Conservation (phyloP, 2,113 vertebrate genomes). For the Lonchura striata region DNA sequence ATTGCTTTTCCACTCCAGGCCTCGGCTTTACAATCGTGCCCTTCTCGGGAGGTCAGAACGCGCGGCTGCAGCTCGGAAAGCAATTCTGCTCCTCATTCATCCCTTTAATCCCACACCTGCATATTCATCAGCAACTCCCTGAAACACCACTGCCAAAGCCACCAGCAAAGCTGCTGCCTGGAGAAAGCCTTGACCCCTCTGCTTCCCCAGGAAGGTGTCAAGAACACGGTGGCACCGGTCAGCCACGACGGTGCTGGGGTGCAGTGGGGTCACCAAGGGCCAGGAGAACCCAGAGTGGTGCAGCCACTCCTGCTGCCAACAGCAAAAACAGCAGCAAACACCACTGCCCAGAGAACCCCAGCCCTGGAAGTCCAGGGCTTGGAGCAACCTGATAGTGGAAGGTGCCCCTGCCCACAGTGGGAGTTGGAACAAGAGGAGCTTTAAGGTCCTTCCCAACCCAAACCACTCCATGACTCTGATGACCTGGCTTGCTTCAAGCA, state of each 20-base stretch:
- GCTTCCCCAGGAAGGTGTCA: background rate
- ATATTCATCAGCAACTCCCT: constrained; percentile 15
- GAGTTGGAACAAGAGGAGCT: accelerated
- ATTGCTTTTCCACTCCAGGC: constrained; percentile 23
- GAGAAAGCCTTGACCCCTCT: background rate
- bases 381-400: background rate
- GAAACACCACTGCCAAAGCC: background rate
- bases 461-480: accelerated
- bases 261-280: background rate
- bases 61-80: background rate
- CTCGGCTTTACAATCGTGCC: background rate
- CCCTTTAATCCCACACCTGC: constrained; percentile 66
- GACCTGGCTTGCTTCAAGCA: background rate
- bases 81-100: constrained; percentile 42
- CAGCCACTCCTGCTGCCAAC: background rate
- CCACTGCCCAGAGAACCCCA: background rate
- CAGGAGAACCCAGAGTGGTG: accelerated
- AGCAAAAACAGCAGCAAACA: background rate
- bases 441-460: background rate
- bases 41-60: constrained; percentile 70
- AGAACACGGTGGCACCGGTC: background rate
- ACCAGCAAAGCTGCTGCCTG: background rate
- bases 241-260: background rate
- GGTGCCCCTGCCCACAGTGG: background rate
- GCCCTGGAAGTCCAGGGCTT: background rate